Conservation (phyloP, 64 coral and sea anemone species). For the Dendrophyllia cribrosa region DNA sequence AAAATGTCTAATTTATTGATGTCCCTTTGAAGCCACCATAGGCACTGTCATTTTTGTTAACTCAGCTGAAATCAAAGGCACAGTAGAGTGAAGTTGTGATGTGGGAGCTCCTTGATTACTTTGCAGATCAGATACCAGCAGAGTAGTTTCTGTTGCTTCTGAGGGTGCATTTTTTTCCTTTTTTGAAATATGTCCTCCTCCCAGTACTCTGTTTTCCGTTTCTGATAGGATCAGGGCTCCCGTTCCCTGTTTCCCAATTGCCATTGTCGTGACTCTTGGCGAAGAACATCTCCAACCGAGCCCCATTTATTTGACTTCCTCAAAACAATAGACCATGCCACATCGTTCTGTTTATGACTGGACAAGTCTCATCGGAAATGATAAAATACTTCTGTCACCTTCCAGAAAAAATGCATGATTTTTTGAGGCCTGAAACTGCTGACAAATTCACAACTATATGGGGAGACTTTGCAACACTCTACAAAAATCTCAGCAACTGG, state of each 20-base stretch:
- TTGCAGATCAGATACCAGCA: background rate
- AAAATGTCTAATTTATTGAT: too few relatives aligned
- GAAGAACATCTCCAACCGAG: constrained; percentile 47
- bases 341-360: constrained; percentile 45
- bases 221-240: constrained; percentile 4
- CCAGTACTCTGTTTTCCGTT: constrained; percentile 34
- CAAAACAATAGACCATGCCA: constrained; percentile 4
- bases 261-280: constrained; percentile 25
- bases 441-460: background rate
- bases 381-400: constrained; percentile 1
- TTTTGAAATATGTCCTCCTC: constrained; percentile 18
- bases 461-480: background rate
- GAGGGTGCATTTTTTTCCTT: background rate
- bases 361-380: constrained; percentile 21
- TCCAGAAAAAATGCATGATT: background rate
- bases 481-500: constrained; percentile 20
- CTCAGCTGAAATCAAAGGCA: background rate
- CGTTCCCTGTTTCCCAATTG: background rate
- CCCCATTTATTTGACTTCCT: constrained; percentile 59
- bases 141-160: background rate
- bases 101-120: background rate
- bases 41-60: constrained; percentile 9
- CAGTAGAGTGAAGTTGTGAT: too few relatives aligned
- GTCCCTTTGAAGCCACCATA: too few relatives aligned
- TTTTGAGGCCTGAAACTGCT: constrained; percentile 5